Base-by-base conservation (phyloP, 2,888 invertebrate genomes). In the Unio pictorum region DNA sequence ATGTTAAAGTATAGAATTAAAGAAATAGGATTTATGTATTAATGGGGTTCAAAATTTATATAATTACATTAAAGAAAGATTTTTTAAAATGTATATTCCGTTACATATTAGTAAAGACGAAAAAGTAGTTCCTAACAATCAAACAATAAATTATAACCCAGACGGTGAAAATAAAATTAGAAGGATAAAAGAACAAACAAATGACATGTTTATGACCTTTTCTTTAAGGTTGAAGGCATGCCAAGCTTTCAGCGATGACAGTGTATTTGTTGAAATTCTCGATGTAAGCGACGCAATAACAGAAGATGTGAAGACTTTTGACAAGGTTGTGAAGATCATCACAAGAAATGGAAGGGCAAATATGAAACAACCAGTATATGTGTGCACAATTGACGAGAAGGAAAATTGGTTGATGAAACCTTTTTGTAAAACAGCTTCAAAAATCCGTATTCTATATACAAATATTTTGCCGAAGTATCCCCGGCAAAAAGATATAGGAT, bases 371-470 rank as follows among this genome's bases (percentile, higher is more conserved):
- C 79, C 74, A 15, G 62, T 78, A 8, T 67, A 77, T 55, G 68
- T 69, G 1, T 80, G 79, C 66, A 73, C 71, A 15, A 61, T 75
- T 20, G 76, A 77, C 61, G 74, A 77, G 54, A 55, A 55, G 7
- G 68, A 71, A 34, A 70, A 69, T 15, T 61, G 73, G 59, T 80
- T 15, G 73, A 79, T 77, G 57, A 66, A 58, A 34, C 7, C 80
- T 79, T 8, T 80, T 18, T 79, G 77, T 30, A 77, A 76, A 71
- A 77, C 78, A 4, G 70, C 79, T 17, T 79, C 79, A 15, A 81
- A 81, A 63, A 72, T 81, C 3, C 68, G 68, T 20, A 58, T 73
- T 34, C 28, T 71, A 7, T 30, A 71, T 17, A 54, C 55, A 26
- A 23, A 67, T 20, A 60, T 34, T 55, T 8, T 57, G 11, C 63